Base-by-base conservation (phyloP, 2,797 vertebrate species). In the Orestias chungarensis region DNA sequence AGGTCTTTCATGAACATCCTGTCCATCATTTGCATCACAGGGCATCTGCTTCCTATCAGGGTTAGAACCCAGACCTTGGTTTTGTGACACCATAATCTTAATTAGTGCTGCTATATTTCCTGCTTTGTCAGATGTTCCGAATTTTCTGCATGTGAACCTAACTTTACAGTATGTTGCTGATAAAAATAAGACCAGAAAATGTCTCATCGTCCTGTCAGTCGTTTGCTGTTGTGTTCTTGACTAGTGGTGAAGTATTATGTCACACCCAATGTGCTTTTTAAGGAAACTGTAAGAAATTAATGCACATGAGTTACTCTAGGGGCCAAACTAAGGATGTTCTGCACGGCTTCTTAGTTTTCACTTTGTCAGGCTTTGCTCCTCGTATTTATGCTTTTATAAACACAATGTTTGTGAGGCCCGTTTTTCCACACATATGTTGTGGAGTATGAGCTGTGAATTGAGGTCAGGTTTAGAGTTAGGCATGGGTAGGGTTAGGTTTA, bases 41-140 rank as follows among this genome's bases (percentile, higher is more conserved):
- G 75, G 82, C 81, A 90, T 91, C 88, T 88, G 90, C 92, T 95
- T 96, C 96, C 96, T 97, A 94, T 95, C 90, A 93, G 93, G 93
- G 94, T 95, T 94, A 95, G 66, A 89, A 91, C 86, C 94, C 94
- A 95, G 92, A 85, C 93, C 91, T 89, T 86, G 93, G 93, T 93
- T 93, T 95, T 94, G 83, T 83, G 66, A 69, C 42, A 64, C 57
- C 68, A 33, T 59, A 18, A 78, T 35, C 68, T 50, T 47, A 44
- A 38, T 35, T 40, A 57, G 62, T 72, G 68, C 47, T 27, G 54
- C 14, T 18, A 68, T 70, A 46, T 57, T 44, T 67, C 14, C 33
- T 6, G 11, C 23, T 62, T 40, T 25, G 23, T 3, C 35, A 77
- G 18, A 70, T 14, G n/a, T 20, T 57, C 50, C 50, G 2, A 70